Conservation (phyloP, 2,113 vertebrate genomes). For the Cinclus cinclus region DNA sequence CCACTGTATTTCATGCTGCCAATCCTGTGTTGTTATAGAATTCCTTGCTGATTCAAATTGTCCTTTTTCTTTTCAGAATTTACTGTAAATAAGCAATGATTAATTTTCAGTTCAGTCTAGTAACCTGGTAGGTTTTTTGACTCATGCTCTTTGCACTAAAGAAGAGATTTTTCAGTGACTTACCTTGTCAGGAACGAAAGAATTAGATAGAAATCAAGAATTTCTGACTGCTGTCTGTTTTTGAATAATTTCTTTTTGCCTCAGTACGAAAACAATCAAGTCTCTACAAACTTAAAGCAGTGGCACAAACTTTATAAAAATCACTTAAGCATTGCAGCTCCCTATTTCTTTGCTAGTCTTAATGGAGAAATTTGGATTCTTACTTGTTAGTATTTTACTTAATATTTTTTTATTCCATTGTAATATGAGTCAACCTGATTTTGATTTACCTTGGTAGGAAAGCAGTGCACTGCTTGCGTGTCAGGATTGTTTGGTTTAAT, state of each 20-base stretch:
- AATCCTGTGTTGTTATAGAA: not conserved
- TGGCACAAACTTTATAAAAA: not conserved
- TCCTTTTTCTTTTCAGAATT: not conserved
- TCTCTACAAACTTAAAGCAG: not conserved
- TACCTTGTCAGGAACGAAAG: not conserved
- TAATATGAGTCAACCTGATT: not conserved
- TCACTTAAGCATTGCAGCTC: not conserved
- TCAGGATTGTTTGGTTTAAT: not conserved
- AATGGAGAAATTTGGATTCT: not conserved
- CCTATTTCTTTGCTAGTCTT: not conserved
- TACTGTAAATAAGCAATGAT: not conserved
- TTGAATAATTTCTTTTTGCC: not conserved
- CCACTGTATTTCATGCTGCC: not conserved
- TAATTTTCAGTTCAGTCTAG: not conserved
- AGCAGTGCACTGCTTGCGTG: not conserved
- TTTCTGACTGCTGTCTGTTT: not conserved
- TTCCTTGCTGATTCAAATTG: not conserved
- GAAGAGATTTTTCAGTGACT: not conserved
- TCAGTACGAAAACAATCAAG: not conserved
- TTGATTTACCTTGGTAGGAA: not conserved
- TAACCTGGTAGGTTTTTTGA: not conserved
- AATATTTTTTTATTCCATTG: not conserved
- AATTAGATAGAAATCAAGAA: not conserved
- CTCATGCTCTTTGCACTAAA: not conserved
- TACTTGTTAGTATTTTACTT: not conserved